A percentile compares a stretch with the other conserved stretches of the same genome.
Conservation (phyloP, 2,888 invertebrate species). For the Atethmia centrago region DNA sequence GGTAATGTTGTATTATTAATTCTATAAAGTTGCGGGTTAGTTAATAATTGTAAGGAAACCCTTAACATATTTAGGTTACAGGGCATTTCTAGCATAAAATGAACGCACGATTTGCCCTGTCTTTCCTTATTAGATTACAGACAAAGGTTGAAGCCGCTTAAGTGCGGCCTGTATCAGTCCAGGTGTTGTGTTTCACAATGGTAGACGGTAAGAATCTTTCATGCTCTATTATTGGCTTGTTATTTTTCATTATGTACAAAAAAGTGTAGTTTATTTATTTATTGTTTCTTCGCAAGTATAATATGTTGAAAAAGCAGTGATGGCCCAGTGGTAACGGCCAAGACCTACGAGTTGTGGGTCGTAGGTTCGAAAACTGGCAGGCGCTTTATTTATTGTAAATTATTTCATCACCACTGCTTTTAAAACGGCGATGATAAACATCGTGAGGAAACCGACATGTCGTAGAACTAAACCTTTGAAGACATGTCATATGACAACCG, state of each 20-base stretch:
- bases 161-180: conserved; percentile 48
- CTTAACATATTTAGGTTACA: neutral
- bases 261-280: neutral
- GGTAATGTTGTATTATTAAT: neutral
- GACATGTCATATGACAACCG: no score
- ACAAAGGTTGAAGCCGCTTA: conserved; percentile 53
- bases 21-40: neutral
- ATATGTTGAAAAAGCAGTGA: neutral
- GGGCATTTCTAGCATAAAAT: neutral
- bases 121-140: conserved; percentile 60
- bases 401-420: neutral
- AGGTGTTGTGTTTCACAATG: conserved; percentile 65
- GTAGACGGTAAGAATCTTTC: conserved; percentile 75
- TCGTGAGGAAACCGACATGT: neutral
- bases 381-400: neutral
- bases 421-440: neutral
- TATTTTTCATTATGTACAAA: neutral
- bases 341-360: neutral
- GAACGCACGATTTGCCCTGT: conserved; percentile 13
- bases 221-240: neutral
- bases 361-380: neutral
- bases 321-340: neutral
- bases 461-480: neutral
- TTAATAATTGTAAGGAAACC: neutral
- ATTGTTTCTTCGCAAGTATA: neutral